These are phyloP conservation scores for Lutraria lutraria DNA, from an alignment of 2,888 invertebrate genomes.

Conservation along the genomic window DNA sequence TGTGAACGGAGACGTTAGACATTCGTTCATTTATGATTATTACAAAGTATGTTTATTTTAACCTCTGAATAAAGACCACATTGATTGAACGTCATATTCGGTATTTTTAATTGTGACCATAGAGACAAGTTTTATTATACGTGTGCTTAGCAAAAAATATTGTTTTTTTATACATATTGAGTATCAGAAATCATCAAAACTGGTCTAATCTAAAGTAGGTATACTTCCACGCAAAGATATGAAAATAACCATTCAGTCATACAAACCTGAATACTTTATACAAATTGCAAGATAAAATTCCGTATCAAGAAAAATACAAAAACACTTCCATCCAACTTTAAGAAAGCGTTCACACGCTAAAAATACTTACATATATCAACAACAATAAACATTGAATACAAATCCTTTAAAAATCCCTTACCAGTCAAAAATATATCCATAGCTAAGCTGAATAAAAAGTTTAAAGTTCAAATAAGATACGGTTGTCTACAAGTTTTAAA, in stretches of 20 bases:
- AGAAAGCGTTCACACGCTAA: background rate
- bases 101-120: too few relatives aligned
- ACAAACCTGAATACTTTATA: background rate
- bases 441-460: background rate
- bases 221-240: background rate
- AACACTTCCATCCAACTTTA: background rate
- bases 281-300: background rate
- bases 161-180: too few relatives aligned
- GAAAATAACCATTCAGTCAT: background rate
- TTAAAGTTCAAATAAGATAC: constrained; percentile 1
- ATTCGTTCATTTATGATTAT: too few relatives aligned
- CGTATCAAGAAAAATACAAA: background rate
- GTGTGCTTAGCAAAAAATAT: too few relatives aligned
- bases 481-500: background rate
- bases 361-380: background rate
- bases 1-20: too few relatives aligned
- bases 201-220: too few relatives aligned
- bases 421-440: constrained; percentile 1
- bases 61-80: too few relatives aligned
- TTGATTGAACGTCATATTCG: too few relatives aligned
- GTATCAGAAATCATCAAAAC: too few relatives aligned
- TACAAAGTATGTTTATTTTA: too few relatives aligned
- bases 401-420: background rate
- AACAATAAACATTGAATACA: background rate
- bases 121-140: too few relatives aligned